Conservation (phyloP, 2,888 invertebrate species). For the Peribatodes rhomboidaria region DNA sequence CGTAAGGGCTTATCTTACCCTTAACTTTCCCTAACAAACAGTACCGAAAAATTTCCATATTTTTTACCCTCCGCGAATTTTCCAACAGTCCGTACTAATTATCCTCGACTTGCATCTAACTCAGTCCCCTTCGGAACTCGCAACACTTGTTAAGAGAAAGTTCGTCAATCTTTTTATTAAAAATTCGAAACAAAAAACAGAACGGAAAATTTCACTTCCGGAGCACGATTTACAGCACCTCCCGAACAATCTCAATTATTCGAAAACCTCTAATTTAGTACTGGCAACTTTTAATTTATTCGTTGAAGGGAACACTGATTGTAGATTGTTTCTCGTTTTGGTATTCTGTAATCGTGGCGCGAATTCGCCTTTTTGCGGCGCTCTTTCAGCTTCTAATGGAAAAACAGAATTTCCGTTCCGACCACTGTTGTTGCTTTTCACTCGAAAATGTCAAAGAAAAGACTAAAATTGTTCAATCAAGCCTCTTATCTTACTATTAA, state of each 20-base stretch:
- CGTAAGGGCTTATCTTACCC: neutral
- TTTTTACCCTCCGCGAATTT: slow-evolving; percentile 3
- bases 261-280: slow-evolving; percentile 68
- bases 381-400: slow-evolving; percentile 44
- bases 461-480: neutral
- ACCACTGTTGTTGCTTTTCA: neutral
- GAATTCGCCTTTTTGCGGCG: slow-evolving; percentile 55
- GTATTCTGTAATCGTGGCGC: slow-evolving; percentile 64
- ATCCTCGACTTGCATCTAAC: slow-evolving; percentile 27
- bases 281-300: slow-evolving; percentile 75
- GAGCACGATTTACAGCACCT: slow-evolving; percentile 50
- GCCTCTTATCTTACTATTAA: neutral
- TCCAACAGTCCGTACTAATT: slow-evolving; percentile 16
- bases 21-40: neutral
- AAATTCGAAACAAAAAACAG: slow-evolving; percentile 36
- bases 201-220: slow-evolving; percentile 39
- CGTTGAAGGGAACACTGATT: slow-evolving; percentile 69
- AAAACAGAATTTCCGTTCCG: slow-evolving; percentile 43
- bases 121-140: slow-evolving; percentile 34
- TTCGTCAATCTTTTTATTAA: slow-evolving; percentile 39
- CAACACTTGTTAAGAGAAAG: slow-evolving; percentile 38
- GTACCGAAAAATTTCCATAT: slow-evolving; percentile 6
- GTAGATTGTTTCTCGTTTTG: slow-evolving; percentile 72
- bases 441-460: neutral
- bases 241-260: slow-evolving; percentile 69